These are phyloP conservation scores for Galleria mellonella DNA, from an alignment of 1,140 invertebrate species.

Conservation along the genomic window DNA sequence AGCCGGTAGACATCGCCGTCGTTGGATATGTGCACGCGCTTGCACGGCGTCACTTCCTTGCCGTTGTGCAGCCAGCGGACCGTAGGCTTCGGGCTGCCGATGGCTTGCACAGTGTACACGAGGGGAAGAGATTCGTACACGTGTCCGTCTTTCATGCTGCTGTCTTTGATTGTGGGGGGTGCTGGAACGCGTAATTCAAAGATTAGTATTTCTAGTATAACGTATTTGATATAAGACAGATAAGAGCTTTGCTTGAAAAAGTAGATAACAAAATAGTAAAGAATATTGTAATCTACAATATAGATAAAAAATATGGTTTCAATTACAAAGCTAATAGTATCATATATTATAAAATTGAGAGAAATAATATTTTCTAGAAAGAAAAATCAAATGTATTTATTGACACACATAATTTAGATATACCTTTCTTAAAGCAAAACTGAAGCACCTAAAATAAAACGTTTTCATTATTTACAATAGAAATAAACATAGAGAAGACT, in stretches of 20 bases:
- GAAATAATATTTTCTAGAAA: too few relatives aligned
- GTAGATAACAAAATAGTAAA: too few relatives aligned
- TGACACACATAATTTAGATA: conserved; percentile 13
- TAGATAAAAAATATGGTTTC: too few relatives aligned
- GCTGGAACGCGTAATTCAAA: conserved; percentile 71
- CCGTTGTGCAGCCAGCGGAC: conserved; percentile 87
- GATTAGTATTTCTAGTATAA: too few relatives aligned
- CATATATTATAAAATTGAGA: too few relatives aligned
- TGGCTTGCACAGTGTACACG: conserved; percentile 82
- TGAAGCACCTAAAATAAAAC: conserved; percentile 16
- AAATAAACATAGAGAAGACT: conserved; percentile 9
- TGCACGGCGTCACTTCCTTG: conserved; percentile 76
- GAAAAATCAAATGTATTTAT: too few relatives aligned
- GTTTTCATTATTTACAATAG: conserved; percentile 15
- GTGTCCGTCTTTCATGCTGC: conserved; percentile 82
- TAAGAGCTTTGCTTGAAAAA: not conserved
- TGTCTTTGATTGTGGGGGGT: conserved; percentile 82
- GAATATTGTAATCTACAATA: too few relatives aligned
- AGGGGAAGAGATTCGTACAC: conserved; percentile 85
- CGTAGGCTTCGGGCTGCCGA: conserved; percentile 83
- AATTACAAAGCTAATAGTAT: too few relatives aligned
- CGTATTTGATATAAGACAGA: not conserved
- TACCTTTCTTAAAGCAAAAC: conserved; percentile 7
- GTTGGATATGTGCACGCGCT: conserved; percentile 78
- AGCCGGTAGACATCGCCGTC: conserved; percentile 84